These are phyloP conservation scores for Amphiprion clarkii DNA, from an alignment of 2,797 vertebrate species.

Conservation along the genomic window DNA sequence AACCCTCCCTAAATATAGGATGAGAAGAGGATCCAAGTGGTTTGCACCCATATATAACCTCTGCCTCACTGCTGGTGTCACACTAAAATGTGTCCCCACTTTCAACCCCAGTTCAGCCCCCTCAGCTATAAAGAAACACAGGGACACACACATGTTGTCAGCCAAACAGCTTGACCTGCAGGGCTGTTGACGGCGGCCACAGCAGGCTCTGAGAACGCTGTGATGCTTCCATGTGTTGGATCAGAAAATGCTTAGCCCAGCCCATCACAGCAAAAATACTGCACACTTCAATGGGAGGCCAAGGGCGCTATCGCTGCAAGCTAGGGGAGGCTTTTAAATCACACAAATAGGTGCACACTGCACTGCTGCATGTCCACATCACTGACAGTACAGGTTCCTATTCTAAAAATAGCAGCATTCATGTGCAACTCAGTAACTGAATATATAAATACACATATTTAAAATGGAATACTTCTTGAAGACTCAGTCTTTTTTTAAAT, in stretches of 20 bases:
- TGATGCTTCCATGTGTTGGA: constrained; percentile 35
- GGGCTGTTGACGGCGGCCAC: constrained; percentile 23
- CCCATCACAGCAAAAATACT: constrained; percentile 68
- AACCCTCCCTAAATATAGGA: constrained; percentile 53
- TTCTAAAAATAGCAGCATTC: no score
- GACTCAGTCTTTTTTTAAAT: no score
- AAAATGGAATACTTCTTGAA: no score
- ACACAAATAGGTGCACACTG: constrained; percentile 28
- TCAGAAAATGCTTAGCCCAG: constrained; percentile 70
- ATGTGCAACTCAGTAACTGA: neutral
- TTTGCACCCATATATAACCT: constrained; percentile 63
- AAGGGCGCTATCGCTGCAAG: constrained; percentile 66
- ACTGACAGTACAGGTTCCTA: no score
- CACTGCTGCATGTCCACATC: no score
- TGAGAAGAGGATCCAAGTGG: constrained; percentile 31
- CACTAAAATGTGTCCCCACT: constrained; percentile 69
- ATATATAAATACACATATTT: no score
- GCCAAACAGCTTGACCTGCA: constrained; percentile 32
- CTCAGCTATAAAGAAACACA: constrained; percentile 71
- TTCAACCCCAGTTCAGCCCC: constrained; percentile 59
- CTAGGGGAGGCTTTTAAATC: constrained; percentile 68
- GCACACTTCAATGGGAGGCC: constrained; percentile 63
- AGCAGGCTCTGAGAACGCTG: constrained; percentile 5
- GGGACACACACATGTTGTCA: constrained; percentile 27
- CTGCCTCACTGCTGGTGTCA: constrained; percentile 60